Percentiles rank a stretch among this genome's conserved stretches.
Conservation (phyloP, 1,140 invertebrate species). For the Trissolcus basalis region DNA sequence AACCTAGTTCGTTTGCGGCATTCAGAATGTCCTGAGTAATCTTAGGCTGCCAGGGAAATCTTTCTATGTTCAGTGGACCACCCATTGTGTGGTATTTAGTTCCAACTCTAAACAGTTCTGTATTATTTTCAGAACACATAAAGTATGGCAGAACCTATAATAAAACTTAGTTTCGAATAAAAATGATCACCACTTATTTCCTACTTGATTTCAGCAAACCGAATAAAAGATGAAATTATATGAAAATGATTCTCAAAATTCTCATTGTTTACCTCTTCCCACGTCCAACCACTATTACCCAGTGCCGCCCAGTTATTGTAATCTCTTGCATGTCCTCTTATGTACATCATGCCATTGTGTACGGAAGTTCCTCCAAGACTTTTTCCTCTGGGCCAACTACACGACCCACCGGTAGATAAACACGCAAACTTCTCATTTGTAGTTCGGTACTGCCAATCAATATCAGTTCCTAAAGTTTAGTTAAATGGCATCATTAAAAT, state of each 20-base stretch:
- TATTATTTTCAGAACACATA: conserved; percentile 76
- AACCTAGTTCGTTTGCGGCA: conserved; percentile 77
- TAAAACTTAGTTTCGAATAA: background rate
- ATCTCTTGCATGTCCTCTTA: conserved; percentile 83
- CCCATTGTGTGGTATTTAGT: conserved; percentile 67
- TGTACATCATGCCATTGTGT: conserved; percentile 89
- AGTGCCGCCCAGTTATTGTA: conserved; percentile 85
- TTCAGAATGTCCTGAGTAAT: conserved; percentile 77
- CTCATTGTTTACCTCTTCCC: conserved; percentile 80
- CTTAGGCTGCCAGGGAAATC: conserved; percentile 74
- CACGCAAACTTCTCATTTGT: conserved; percentile 89
- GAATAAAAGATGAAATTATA: too few relatives aligned
- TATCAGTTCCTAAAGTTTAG: conserved; percentile 77
- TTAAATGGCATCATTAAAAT: background rate
- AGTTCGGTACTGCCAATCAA: conserved; percentile 92
- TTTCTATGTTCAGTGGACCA: conserved; percentile 72
- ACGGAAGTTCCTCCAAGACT: conserved; percentile 85
- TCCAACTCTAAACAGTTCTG: conserved; percentile 70
- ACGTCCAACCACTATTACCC: conserved; percentile 93
- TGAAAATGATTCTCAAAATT: background rate
- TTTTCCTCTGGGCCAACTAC: conserved; percentile 89
- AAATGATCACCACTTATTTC: too few relatives aligned
- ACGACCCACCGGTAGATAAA: conserved; percentile 83
- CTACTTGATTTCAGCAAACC: too few relatives aligned
- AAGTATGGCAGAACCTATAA: conserved; percentile 78